Conservation (phyloP, 2,888 invertebrate genomes). For the Prenolepis imparis region DNA sequence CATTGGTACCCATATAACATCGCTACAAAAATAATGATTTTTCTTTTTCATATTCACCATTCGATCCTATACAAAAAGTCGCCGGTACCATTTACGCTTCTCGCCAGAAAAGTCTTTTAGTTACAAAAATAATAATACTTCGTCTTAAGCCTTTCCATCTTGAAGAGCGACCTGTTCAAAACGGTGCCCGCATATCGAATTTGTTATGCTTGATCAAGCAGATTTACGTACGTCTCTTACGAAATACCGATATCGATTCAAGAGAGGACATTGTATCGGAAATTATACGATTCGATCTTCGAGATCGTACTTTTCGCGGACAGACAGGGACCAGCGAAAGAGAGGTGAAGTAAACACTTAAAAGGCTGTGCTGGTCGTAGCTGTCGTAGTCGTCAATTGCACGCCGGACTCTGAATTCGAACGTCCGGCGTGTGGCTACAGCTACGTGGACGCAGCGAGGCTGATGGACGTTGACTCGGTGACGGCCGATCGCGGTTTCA, state of each 20-base stretch:
- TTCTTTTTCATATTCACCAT: slow-evolving; percentile 9
- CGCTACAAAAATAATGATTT: slow-evolving; percentile 51
- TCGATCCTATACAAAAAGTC: slow-evolving; percentile 32
- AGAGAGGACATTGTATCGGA: neutral
- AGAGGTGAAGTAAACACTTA: slow-evolving; percentile 59
- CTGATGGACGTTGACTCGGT: slow-evolving; percentile 91
- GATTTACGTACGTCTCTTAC: neutral
- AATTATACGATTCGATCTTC: slow-evolving; percentile 16
- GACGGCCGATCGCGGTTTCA: slow-evolving; percentile 89
- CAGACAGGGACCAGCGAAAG: neutral
- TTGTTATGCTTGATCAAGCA: slow-evolving; percentile 7
- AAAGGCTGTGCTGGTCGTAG: slow-evolving; percentile 77
- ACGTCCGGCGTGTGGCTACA: slow-evolving; percentile 87
- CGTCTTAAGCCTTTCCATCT: slow-evolving; percentile 16
- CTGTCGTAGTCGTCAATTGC: slow-evolving; percentile 68
- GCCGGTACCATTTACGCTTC: neutral
- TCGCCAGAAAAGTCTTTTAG: neutral
- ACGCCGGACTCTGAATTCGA: slow-evolving; percentile 78
- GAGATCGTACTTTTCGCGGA: neutral
- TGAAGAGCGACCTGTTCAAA: neutral
- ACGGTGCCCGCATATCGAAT: neutral
- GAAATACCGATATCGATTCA: neutral
- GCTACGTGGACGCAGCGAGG: slow-evolving; percentile 91
- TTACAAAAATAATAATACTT: slow-evolving; percentile 53
- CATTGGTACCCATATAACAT: slow-evolving; percentile 38